A percentile compares a stretch with the other conserved stretches of the same genome.
These are phyloP conservation scores for Cisticola juncidis DNA, from an alignment of 2,113 vertebrate genomes.

Conservation along the genomic window DNA sequence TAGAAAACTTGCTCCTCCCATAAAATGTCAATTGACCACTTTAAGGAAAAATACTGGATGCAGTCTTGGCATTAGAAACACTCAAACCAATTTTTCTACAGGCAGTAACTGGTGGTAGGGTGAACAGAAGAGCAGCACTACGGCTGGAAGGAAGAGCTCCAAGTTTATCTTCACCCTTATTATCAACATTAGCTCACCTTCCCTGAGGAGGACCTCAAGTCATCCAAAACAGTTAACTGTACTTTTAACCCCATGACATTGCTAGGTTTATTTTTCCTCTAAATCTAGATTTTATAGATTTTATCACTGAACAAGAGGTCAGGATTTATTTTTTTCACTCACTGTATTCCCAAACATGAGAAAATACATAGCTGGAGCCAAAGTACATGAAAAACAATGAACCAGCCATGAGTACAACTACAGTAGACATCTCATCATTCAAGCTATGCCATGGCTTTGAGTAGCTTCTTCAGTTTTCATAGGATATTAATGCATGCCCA, in stretches of 20 bases:
- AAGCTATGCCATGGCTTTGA: slow-evolving; percentile 39
- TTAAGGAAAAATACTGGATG: background rate
- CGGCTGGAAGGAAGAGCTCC: background rate
- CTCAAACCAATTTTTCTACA: background rate
- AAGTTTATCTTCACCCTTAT: background rate
- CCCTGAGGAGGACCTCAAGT: background rate
- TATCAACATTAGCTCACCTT: background rate
- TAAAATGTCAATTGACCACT: background rate
- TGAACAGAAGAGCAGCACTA: background rate
- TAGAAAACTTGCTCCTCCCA: background rate
- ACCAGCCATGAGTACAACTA: slow-evolving; percentile 33
- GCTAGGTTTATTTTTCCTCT: background rate
- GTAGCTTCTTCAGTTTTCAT: slow-evolving; percentile 23
- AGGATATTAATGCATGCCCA: slow-evolving; percentile 59
- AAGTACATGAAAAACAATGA: slow-evolving; percentile 10
- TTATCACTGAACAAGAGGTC: background rate
- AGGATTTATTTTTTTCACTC: background rate
- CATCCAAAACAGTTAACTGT: background rate
- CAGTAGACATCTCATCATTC: slow-evolving; percentile 24
- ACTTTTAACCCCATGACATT: background rate
- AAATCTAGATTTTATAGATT: background rate
- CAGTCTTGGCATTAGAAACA: background rate
- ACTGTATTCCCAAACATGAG: slow-evolving; percentile 39
- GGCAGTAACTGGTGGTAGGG: background rate
- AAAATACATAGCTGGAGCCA: slow-evolving; percentile 47